Evolutionary conservation across 2,113 vertebrate species (phyloP).

Genomic region (Cathartes aura): DNA sequence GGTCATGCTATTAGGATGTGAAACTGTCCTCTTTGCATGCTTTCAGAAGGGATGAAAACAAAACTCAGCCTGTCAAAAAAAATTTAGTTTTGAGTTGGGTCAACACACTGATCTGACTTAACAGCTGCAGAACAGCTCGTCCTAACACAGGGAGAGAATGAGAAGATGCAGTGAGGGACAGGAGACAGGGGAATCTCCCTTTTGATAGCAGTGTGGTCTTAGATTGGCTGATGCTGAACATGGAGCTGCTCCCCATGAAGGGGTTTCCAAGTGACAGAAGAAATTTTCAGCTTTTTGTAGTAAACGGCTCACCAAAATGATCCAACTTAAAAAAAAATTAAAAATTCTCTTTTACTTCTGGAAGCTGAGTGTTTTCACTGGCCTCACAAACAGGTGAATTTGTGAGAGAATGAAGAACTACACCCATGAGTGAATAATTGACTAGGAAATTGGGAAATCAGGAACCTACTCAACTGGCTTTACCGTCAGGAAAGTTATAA

Average conservation of each 20-base stretch:
- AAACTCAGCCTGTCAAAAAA: neutral
- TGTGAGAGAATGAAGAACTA: neutral
- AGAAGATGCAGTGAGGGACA: neutral
- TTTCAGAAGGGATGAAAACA: neutral
- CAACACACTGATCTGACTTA: neutral
- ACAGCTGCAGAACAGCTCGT: neutral
- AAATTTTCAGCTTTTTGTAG: neutral
- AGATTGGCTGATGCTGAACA: neutral
- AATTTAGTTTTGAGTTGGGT: neutral
- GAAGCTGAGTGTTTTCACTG: neutral
- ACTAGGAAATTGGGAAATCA: neutral
- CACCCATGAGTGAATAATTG: neutral
- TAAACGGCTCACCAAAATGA: neutral
- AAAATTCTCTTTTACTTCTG: neutral
- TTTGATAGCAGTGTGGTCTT: neutral
- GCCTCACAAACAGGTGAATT: neutral
- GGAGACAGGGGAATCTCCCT: neutral
- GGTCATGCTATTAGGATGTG: neutral
- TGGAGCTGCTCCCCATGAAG: neutral
- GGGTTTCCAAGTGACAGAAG: neutral
- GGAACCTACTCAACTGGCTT: neutral
- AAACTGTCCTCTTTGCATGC: neutral
- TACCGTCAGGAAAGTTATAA: neutral
- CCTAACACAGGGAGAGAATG: neutral
- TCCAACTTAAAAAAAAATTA: neutral